A percentile compares a stretch with the other conserved stretches of the same genome.
phyloP scores from a whole-genome alignment of 2,888 invertebrate species.

The Parelbella ahira region DNA sequence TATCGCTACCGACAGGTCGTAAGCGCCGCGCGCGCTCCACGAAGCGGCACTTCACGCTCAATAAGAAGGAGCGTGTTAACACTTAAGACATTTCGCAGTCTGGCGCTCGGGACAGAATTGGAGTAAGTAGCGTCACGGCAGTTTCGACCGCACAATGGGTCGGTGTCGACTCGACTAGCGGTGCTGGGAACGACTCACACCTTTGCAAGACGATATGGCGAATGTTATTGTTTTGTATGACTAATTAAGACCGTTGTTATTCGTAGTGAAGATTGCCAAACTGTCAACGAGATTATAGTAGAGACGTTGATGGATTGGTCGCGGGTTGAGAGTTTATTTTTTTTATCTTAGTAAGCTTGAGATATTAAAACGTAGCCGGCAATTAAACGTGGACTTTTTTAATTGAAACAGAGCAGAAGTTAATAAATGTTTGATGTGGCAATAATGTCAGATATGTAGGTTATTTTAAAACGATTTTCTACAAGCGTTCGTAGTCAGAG shows the following conservation, averaged over 20 bases:
- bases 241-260: conserved; percentile 63
- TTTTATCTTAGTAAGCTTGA: no score
- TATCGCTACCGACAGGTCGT: conserved; percentile 42
- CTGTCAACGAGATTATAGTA: conserved; percentile 23
- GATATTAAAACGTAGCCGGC: no score
- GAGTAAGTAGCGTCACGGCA: conserved; percentile 80
- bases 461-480: conserved; percentile 19
- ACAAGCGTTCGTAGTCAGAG: conserved; percentile 23
- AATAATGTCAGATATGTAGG: conserved; percentile 7
- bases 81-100: conserved; percentile 59
- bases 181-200: conserved; percentile 73
- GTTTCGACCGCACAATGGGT: conserved; percentile 76
- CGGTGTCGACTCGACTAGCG: conserved; percentile 73
- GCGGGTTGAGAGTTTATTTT: conserved; percentile 2
- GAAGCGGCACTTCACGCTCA: conserved; percentile 40
- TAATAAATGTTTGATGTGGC: no score
- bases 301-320: conserved; percentile 23
- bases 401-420: no score
- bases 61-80: conserved; percentile 41
- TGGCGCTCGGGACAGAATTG: conserved; percentile 67
- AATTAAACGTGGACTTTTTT: no score
- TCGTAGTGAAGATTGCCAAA: conserved; percentile 36
- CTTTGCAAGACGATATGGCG: conserved; percentile 69
- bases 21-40: conserved; percentile 43
- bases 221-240: conserved; percentile 69